phyloP scores from a whole-genome alignment of 2,113 vertebrate species.

The Calcarius ornatus region DNA sequence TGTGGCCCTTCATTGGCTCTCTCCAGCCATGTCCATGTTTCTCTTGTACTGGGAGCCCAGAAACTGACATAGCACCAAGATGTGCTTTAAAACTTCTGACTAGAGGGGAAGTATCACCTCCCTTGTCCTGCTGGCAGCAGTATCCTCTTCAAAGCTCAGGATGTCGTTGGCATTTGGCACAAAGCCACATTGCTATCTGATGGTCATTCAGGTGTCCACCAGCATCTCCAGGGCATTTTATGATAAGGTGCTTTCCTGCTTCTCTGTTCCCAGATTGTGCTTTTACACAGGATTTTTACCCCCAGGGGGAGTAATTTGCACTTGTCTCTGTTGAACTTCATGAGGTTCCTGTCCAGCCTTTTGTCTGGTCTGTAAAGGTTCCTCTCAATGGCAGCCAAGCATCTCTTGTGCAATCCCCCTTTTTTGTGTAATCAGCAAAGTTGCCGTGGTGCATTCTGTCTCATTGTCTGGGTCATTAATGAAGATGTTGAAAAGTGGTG shows the following conservation, averaged over 20 bases:
- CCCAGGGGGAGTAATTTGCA: background rate
- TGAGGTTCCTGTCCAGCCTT: background rate
- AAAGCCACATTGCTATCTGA: background rate
- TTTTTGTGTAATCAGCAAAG: background rate
- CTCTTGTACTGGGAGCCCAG: background rate
- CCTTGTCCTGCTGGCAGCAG: rapidly evolving
- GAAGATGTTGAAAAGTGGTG: background rate
- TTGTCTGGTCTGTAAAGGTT: background rate
- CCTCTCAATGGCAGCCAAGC: background rate
- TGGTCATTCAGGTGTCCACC: background rate
- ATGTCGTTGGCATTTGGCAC: background rate
- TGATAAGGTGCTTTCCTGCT: background rate
- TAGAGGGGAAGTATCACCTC: background rate
- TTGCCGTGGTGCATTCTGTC: background rate
- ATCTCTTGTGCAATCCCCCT: background rate
- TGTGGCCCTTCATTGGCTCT: background rate
- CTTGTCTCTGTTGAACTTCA: background rate
- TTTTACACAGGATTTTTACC: background rate
- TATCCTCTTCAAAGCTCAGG: background rate
- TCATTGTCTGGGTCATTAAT: background rate
- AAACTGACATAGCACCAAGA: background rate
- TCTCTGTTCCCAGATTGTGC: background rate
- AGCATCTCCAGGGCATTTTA: background rate
- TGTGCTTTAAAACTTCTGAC: background rate
- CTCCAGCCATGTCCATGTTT: background rate